Evolutionary conservation across 2,113 vertebrate species (phyloP).

Genomic region (human): GRCh38 chr3:180409501-180410000

Average conservation of each 20-base stretch:
- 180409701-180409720: constrained; percentile 44
- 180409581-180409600: constrained; percentile 16
- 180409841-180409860: not conserved
- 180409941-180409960: constrained; percentile 27
- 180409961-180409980: constrained; percentile 4
- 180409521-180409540: constrained; percentile 21
- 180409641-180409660: not conserved
- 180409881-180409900: not conserved
- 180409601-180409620: constrained; percentile 29
- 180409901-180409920: constrained; percentile 35
- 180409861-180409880: not conserved
- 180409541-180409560: constrained; percentile 2
- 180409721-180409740: not conserved
- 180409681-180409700: not conserved
- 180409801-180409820: constrained; percentile 39
- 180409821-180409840: not conserved
- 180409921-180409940: not conserved
- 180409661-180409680: not conserved
- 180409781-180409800: constrained; percentile 15
- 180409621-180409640: not conserved
- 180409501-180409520: not conserved
- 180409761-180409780: not conserved
- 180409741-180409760: not conserved
- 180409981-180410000: constrained; percentile 37
- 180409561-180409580: constrained; percentile 6